A percentile compares a stretch with the other conserved stretches of the same genome.
Conservation (phyloP, 1,140 invertebrate species). For the Halesus radiatus region DNA sequence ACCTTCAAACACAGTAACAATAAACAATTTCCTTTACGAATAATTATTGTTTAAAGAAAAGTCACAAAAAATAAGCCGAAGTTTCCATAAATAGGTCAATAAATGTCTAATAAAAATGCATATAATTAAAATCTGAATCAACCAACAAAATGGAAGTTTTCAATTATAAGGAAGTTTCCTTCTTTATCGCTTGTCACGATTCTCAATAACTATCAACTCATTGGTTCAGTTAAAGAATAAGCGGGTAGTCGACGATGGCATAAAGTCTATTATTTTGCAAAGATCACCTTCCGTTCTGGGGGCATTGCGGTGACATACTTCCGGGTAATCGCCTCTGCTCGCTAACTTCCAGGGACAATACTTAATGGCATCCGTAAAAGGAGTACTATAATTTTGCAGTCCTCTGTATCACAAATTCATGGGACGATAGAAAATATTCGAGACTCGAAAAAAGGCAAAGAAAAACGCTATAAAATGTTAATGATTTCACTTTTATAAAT, state of each 20-base stretch:
- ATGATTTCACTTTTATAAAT: too few relatives aligned
- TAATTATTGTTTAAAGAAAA: too few relatives aligned
- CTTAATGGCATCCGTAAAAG: slow-evolving; percentile 9
- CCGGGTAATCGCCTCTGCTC: neutral
- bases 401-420: slow-evolving; percentile 26
- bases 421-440: neutral
- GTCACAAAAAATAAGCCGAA: too few relatives aligned
- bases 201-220: neutral
- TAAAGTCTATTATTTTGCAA: slow-evolving; percentile 22
- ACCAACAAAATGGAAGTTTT: too few relatives aligned
- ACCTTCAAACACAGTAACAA: too few relatives aligned
- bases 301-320: neutral
- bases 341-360: slow-evolving; percentile 3
- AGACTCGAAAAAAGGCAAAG: too few relatives aligned
- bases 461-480: too few relatives aligned
- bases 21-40: too few relatives aligned
- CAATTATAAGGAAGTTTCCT: too few relatives aligned
- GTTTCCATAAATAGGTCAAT: too few relatives aligned
- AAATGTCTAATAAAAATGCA: too few relatives aligned
- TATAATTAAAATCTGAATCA: too few relatives aligned
- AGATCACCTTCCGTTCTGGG: neutral
- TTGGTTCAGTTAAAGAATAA: neutral
- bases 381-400: slow-evolving; percentile 32
- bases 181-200: neutral
- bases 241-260: neutral